These are phyloP conservation scores for Aphrocallistes beatrix DNA, from an alignment of 37 sponge, comb jelly and placozoan genomes.

Conservation along the genomic window DNA sequence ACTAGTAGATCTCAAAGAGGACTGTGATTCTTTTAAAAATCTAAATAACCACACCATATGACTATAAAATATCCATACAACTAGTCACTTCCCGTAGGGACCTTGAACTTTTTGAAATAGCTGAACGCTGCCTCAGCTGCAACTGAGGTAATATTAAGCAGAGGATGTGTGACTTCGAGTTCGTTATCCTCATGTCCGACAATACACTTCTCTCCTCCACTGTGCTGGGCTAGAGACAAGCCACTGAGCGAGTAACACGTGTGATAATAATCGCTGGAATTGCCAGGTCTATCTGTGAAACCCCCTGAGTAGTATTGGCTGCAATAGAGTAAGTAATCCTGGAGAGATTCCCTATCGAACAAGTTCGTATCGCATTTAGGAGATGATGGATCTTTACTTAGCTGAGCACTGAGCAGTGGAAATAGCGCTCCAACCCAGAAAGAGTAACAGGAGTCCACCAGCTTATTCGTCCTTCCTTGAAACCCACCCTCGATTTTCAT, in stretches of 20 bases:
- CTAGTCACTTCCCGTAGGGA: not conserved
- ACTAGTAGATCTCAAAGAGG: too few species aligned
- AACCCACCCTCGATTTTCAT: slow-evolving; percentile 95
- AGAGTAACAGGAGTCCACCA: slow-evolving; percentile 97
- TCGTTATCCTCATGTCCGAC: not conserved
- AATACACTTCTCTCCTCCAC: not conserved
- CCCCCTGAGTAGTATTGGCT: slow-evolving; percentile 76
- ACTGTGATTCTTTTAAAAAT: too few species aligned
- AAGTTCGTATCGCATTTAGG: not conserved
- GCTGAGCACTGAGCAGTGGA: slow-evolving; percentile 37
- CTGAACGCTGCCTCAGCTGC: not conserved
- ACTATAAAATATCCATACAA: too few species aligned
- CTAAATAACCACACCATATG: too few species aligned
- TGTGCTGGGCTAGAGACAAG: slow-evolving; percentile 73
- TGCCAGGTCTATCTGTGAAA: slow-evolving; percentile 87
- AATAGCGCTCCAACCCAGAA: slow-evolving; percentile 97
- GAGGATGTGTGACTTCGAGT: not conserved
- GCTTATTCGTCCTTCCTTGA: slow-evolving; percentile 91
- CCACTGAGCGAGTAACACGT: slow-evolving; percentile 96
- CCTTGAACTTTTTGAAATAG: not conserved
- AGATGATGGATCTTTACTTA: not conserved
- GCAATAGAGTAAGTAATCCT: slow-evolving; percentile 83
- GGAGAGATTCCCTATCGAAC: slow-evolving; percentile 49
- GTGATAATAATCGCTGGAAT: slow-evolving; percentile 75
- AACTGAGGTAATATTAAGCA: not conserved